Evolutionary conservation across 1,140 invertebrate genomes (phyloP).

Genomic region (Hypsibius dujardini): DNA sequence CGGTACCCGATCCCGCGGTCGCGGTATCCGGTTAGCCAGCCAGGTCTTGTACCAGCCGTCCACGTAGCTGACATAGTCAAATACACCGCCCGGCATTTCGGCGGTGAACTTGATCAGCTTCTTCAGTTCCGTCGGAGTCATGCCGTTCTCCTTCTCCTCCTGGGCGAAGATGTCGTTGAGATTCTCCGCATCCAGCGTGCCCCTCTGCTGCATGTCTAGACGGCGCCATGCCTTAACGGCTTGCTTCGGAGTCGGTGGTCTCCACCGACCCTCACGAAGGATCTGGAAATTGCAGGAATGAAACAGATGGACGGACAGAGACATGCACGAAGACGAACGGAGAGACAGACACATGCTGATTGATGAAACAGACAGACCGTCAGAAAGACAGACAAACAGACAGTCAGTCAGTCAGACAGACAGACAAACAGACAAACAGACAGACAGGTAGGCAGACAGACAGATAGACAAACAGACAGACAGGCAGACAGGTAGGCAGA

Average conservation of each 20-base stretch:
- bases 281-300: not conserved
- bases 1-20: not conserved
- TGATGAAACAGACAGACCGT: too few relatives aligned
- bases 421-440: too few relatives aligned
- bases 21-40: not conserved
- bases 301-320: too few relatives aligned
- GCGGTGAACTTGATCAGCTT: not conserved
- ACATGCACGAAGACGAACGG: too few relatives aligned
- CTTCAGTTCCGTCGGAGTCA: not conserved
- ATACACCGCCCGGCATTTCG: not conserved
- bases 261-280: not conserved
- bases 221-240: not conserved
- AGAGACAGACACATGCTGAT: too few relatives aligned
- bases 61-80: conserved; percentile 6
- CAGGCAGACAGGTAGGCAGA: too few relatives aligned
- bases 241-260: not conserved
- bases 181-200: not conserved
- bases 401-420: too few relatives aligned
- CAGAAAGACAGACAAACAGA: too few relatives aligned
- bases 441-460: too few relatives aligned
- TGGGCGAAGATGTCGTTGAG: not conserved
- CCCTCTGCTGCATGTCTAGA: not conserved
- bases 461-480: too few relatives aligned
- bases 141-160: conserved; percentile 5
- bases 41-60: not conserved